phyloP scores from a whole-genome alignment of 2,888 invertebrate genomes.

The Chloroclysta siterata region DNA sequence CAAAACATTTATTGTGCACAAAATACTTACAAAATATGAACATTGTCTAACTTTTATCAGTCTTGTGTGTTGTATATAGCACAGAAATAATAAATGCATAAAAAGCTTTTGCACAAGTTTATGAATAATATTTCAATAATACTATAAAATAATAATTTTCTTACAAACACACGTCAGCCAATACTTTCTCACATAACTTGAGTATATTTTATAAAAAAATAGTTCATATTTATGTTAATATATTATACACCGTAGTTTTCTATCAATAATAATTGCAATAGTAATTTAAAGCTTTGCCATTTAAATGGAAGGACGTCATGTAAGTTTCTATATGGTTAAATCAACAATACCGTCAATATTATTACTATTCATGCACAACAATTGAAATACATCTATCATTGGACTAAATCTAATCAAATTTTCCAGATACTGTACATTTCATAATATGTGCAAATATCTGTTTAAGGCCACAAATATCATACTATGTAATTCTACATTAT shows the following conservation, averaged over 20 bases:
- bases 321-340: conserved; percentile 18
- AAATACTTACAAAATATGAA: conserved; percentile 79
- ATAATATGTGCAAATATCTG: conserved; percentile 15
- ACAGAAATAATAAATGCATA: conserved; percentile 79
- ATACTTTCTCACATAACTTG: conserved; percentile 65
- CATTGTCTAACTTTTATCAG: conserved; percentile 76
- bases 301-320: conserved; percentile 31
- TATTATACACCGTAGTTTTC: conserved; percentile 21
- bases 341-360: conserved; percentile 24
- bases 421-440: conserved; percentile 22
- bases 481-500: conserved; percentile 26
- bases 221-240: conserved; percentile 23
- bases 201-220: conserved; percentile 47
- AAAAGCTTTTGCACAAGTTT: conserved; percentile 57
- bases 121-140: conserved; percentile 31
- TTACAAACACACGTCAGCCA: conserved; percentile 55
- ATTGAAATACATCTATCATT: conserved; percentile 28
- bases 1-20: conserved; percentile 82
- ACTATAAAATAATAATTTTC: conserved; percentile 35
- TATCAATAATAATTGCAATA: conserved; percentile 11
- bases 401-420: conserved; percentile 26
- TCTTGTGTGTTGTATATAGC: conserved; percentile 84
- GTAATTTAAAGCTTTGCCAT: conserved; percentile 28
- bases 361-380: conserved; percentile 35
- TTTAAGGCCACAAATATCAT: conserved; percentile 15